Conservation (phyloP, 2,797 vertebrate genomes). For the Tiaroga cobitis region DNA sequence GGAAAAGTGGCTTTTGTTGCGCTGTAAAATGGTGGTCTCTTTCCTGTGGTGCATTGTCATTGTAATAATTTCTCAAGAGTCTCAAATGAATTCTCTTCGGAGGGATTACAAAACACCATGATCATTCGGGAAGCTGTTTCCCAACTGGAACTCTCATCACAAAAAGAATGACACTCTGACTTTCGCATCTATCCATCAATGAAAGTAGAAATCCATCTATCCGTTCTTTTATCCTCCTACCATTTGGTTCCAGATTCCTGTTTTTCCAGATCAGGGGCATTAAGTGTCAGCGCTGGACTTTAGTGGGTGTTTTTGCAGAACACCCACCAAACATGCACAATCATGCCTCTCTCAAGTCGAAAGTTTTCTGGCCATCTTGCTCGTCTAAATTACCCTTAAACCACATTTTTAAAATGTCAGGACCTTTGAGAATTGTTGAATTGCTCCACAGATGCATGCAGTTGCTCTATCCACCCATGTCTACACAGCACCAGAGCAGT, state of each 20-base stretch:
- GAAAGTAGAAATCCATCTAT: slow-evolving; percentile 56
- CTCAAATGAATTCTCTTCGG: not conserved
- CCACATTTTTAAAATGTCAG: not conserved
- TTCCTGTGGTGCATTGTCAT: not conserved
- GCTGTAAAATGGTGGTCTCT: not conserved
- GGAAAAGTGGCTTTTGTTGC: not conserved
- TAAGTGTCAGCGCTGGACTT: slow-evolving; percentile 24
- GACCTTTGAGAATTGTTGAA: not conserved
- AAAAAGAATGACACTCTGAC: slow-evolving; percentile 57
- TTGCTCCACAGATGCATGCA: not conserved
- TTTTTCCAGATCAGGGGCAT: slow-evolving; percentile 63
- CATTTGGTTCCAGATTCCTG: slow-evolving; percentile 38
- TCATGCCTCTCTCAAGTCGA: not conserved
- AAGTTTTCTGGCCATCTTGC: not conserved
- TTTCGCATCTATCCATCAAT: slow-evolving; percentile 64
- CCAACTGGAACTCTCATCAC: slow-evolving; percentile 49
- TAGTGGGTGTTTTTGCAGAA: slow-evolving; percentile 7
- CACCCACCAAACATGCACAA: not conserved
- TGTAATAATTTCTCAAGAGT: not conserved
- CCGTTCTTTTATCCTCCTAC: slow-evolving; percentile 29
- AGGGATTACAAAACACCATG: not conserved
- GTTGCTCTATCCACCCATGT: not conserved
- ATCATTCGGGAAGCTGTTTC: not conserved
- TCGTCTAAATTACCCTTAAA: not conserved
- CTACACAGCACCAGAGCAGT: not conserved